phyloP scores from a whole-genome alignment of 2,113 vertebrate genomes.

The Haliaeetus leucogaster region DNA sequence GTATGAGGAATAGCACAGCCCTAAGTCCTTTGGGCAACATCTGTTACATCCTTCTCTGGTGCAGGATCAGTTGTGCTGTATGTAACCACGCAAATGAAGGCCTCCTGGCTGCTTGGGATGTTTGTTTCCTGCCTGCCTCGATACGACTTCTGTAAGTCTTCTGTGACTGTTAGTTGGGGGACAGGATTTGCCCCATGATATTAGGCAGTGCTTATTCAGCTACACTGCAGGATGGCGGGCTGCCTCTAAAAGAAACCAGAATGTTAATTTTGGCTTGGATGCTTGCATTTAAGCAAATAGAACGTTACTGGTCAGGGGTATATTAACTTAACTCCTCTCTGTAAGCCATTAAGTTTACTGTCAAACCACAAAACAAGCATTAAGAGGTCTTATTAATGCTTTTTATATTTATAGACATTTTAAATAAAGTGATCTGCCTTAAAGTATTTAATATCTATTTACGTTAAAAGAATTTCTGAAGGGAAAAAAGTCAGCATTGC shows the following conservation, averaged over 20 bases:
- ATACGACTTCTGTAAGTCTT: not conserved
- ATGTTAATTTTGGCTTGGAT: conserved; percentile 68
- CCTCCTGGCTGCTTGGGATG: not conserved
- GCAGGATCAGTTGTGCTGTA: not conserved
- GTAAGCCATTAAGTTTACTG: conserved; percentile 67
- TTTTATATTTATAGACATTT: conserved; percentile 64
- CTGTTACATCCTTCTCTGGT: not conserved
- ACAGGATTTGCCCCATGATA: conserved; percentile 20
- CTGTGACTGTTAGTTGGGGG: not conserved
- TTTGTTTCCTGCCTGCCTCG: not conserved
- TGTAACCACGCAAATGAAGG: rapidly evolving
- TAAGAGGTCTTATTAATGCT: conserved; percentile 66
- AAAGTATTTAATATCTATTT: conserved; percentile 61
- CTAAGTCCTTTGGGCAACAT: not conserved
- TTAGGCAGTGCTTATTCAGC: conserved; percentile 47
- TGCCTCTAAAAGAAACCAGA: conserved; percentile 71
- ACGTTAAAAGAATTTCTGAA: conserved; percentile 43
- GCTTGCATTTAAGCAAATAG: conserved; percentile 66
- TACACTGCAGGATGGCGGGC: conserved; percentile 19
- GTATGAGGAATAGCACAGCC: not conserved
- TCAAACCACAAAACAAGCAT: conserved; percentile 70
- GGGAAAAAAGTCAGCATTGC: conserved; percentile 22
- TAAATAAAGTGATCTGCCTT: conserved; percentile 65
- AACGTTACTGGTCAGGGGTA: conserved; percentile 55
- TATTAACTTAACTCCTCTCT: conserved; percentile 68